Evolutionary conservation across 2,888 invertebrate species (phyloP).

Genomic region (Lasioglossum malachurum): DNA sequence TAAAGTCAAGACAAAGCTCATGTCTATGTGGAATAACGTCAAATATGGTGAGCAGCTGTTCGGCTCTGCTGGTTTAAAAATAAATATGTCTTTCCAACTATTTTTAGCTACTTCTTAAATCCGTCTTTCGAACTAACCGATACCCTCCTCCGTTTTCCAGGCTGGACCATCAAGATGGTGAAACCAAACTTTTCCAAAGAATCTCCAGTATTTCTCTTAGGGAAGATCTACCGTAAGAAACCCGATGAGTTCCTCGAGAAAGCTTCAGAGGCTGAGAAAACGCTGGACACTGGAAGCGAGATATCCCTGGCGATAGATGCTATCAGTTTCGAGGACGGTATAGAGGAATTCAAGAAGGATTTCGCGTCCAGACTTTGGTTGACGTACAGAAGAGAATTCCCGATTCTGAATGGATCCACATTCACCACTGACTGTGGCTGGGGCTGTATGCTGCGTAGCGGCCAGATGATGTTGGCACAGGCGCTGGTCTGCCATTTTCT

Average conservation of each 20-base stretch:
- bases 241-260: constrained; percentile 81
- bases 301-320: constrained; percentile 80
- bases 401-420: constrained; percentile 91
- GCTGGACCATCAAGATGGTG: constrained; percentile 91
- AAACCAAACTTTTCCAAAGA: constrained; percentile 92
- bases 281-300: constrained; percentile 79
- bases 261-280: constrained; percentile 79
- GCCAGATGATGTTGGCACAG: constrained; percentile 97
- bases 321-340: constrained; percentile 86
- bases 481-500: constrained; percentile 93
- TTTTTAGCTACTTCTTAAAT: background rate
- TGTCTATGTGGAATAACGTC: constrained; percentile 97
- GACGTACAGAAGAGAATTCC: constrained; percentile 95
- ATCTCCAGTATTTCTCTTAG: constrained; percentile 94
- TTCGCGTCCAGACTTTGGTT: constrained; percentile 94
- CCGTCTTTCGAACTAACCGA: background rate
- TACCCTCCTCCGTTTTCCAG: constrained; percentile 77
- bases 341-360: constrained; percentile 93
- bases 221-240: constrained; percentile 93
- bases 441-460: constrained; percentile 96
- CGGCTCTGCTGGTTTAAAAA: background rate
- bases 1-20: constrained; percentile 92
- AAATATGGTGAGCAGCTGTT: constrained; percentile 89
- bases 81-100: background rate
- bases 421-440: constrained; percentile 97